These are phyloP conservation scores for Cryptotis parvus DNA, from an alignment of 2,113 vertebrate species.

Conservation along the genomic window DNA sequence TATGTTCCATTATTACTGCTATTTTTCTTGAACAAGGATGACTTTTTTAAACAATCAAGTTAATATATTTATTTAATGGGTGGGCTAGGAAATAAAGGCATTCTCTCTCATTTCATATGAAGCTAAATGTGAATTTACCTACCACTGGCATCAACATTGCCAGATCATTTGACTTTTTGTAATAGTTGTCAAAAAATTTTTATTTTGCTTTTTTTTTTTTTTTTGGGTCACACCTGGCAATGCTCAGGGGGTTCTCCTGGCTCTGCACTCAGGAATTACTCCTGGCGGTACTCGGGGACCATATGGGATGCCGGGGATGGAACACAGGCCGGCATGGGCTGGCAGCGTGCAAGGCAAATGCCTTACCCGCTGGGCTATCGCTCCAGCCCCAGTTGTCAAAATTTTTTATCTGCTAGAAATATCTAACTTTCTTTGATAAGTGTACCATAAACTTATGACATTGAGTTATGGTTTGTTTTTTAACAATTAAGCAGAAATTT, in stretches of 20 bases:
- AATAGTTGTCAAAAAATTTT: not conserved
- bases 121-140: not conserved
- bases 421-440: not conserved
- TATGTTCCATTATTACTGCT: constrained; percentile 63
- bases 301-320: too few relatives aligned
- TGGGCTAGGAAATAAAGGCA: not conserved
- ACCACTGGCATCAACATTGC: not conserved
- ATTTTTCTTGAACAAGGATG: constrained; percentile 23
- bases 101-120: constrained; percentile 6
- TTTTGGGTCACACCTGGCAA: too few relatives aligned
- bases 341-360: too few relatives aligned
- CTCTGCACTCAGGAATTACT: too few relatives aligned
- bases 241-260: too few relatives aligned
- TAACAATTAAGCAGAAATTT: not conserved
- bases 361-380: too few relatives aligned
- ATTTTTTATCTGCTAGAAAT: not conserved
- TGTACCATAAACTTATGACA: not conserved
- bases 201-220: too few relatives aligned
- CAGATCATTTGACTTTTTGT: constrained; percentile 16
- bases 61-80: not conserved
- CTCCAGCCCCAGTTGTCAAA: too few relatives aligned
- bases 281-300: too few relatives aligned
- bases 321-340: too few relatives aligned
- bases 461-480: constrained; percentile 10
- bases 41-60: constrained; percentile 28